Evolutionary conservation across 2,113 vertebrate genomes (phyloP), one percentile per base, ranked within the genome.

Genomic region (Cnemophilus loriae): DNA sequence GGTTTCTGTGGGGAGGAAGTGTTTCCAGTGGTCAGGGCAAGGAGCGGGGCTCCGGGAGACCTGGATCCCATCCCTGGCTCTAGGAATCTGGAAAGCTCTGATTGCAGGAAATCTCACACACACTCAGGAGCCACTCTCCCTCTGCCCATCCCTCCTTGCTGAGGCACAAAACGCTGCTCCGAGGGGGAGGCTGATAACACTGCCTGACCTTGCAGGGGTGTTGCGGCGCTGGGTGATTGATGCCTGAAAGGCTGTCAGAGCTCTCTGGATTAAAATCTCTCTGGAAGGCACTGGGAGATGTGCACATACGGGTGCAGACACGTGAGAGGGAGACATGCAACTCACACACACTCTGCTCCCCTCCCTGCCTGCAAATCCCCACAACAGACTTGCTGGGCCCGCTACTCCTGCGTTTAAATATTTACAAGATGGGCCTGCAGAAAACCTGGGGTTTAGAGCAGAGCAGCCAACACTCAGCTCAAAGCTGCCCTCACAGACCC

Each of bases 1-100:
- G 92, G 78, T 55, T 93, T 90, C 85, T 69, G 75, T 11, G 91
- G 83, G 52, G 35, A 93, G 60, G 90, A 95, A 94, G 60, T 44
- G 42, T 90, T 96, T 78, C 64, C 89, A 93, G 88, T 39, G 88
- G 79, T 89, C 86, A 84, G 49, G 73, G 78, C 3, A 1, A 50
- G 60, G 63, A 77, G 70, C 5, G 15, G 78, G 83, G 70, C n/a
- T 55, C 86, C 49, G 20, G 67, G 75, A 83, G 75, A 82, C 20
- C 87, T 91, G 91, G 81, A 81, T 93, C 53, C 68, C 71, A 26
- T 27, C 68, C 67, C 80, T 59, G 76, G 76, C 73, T 87, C 65
- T 8, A 11, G 42, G 52, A 74, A 89, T 47, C 35, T 19, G 65
- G 76, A 57, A 74, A 71, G 78, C 65, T 91, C 33, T 11, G 52